Conservation (phyloP, 2,888 invertebrate species). For the Macrosiphum euphorbiae region DNA sequence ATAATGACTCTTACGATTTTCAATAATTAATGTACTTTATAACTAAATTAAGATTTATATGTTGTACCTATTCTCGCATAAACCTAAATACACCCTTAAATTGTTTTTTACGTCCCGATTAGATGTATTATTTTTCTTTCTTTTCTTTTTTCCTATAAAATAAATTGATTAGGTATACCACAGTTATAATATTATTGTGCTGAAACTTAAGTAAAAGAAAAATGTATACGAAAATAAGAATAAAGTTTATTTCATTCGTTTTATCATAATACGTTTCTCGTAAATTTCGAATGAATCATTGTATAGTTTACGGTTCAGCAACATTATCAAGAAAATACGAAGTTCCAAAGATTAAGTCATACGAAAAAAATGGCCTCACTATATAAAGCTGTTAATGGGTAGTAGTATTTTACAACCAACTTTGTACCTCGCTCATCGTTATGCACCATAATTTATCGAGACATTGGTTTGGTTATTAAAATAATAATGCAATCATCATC, state of each 20-base stretch:
- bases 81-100: not conserved
- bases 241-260: constrained; percentile 21
- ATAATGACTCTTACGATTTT: not conserved
- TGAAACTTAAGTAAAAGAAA: not conserved
- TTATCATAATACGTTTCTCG: constrained; percentile 35
- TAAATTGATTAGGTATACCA: not conserved
- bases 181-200: not conserved
- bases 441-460: constrained; percentile 4
- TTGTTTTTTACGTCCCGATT: not conserved
- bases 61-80: accelerated
- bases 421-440: not conserved
- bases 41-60: too few species aligned
- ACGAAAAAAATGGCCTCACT: constrained; percentile 41
- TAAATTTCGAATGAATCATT: constrained; percentile 43
- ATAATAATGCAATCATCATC: constrained; percentile 50
- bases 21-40: too few species aligned
- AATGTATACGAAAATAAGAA: not conserved
- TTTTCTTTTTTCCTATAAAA: not conserved
- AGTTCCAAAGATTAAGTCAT: constrained; percentile 50
- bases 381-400: constrained; percentile 47
- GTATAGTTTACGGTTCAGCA: constrained; percentile 32
- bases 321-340: constrained; percentile 31
- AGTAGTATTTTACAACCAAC: constrained; percentile 49
- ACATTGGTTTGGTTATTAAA: constrained; percentile 46
- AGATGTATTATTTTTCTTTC: not conserved